phyloP scores from a whole-genome alignment of 2,888 invertebrate genomes.

The Artemia sinica region DNA sequence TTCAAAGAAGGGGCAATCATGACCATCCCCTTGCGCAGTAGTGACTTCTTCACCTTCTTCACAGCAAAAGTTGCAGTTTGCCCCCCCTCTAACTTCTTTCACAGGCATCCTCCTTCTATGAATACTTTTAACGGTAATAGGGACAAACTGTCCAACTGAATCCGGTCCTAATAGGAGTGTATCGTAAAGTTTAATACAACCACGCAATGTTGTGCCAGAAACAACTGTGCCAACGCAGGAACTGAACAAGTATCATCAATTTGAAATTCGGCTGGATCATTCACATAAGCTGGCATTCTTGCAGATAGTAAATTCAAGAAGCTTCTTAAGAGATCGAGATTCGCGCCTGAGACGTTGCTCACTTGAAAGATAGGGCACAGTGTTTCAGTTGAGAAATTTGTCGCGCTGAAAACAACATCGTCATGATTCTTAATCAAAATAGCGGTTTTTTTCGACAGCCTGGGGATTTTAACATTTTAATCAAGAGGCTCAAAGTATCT shows the following conservation, averaged over 20 bases:
- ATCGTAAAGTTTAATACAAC: conserved; percentile 82
- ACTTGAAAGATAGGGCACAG: conserved; percentile 98
- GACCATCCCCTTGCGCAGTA: conserved; percentile 96
- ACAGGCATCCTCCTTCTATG: conserved; percentile 97
- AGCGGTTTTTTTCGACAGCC: conserved; percentile 95
- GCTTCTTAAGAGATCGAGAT: conserved; percentile 77
- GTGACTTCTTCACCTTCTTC: conserved; percentile 79
- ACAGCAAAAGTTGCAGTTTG: conserved; percentile 95
- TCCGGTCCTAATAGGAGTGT: conserved; percentile 84
- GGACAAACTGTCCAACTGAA: conserved; percentile 75
- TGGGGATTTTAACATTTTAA: conserved; percentile 83
- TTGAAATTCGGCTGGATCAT: conserved; percentile 87
- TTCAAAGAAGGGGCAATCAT: conserved; percentile 80
- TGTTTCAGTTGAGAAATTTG: conserved; percentile 91
- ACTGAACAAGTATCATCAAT: conserved; percentile 96
- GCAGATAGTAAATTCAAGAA: conserved; percentile 88
- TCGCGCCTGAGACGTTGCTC: conserved; percentile 90
- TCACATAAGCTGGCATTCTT: conserved; percentile 60
- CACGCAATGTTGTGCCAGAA: conserved; percentile 85
- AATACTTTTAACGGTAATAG: conserved; percentile 85
- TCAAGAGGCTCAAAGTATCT: conserved; percentile 79
- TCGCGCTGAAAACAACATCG: conserved; percentile 90
- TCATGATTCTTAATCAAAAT: conserved; percentile 86
- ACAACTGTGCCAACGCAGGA: conserved; percentile 93
- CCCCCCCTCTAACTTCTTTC: conserved; percentile 77